phyloP scores from a whole-genome alignment of 1,140 invertebrate genomes.

The Microplitis demolitor region DNA sequence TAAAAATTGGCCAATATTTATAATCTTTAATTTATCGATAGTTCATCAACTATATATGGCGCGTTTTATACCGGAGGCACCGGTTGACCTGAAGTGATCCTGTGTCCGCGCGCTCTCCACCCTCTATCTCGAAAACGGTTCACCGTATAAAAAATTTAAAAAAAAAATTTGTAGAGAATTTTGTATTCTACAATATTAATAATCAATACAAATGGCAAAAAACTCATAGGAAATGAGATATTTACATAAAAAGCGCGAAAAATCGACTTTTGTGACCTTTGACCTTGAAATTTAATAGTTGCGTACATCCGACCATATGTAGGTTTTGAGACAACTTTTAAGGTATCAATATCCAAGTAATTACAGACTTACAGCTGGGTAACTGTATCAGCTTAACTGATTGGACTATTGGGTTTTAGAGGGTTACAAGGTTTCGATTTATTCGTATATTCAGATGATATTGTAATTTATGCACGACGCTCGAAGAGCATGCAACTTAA shows the following conservation, averaged over 20 bases:
- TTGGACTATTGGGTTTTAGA: too few species aligned
- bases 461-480: too few species aligned
- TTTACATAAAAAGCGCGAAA: conserved; percentile 5
- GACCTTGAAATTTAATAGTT: conserved; percentile 4
- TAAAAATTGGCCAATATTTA: conserved; percentile 4
- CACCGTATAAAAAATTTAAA: conserved; percentile 10
- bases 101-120: neutral
- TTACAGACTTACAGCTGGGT: conserved; percentile 11
- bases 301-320: conserved; percentile 9
- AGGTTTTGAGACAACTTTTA: conserved; percentile 16
- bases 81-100: conserved; percentile 15
- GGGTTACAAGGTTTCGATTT: too few species aligned
- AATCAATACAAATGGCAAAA: conserved; percentile 5
- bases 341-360: neutral
- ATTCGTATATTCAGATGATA: too few species aligned
- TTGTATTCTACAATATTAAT: conserved; percentile 7
- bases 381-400: neutral
- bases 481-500: too few species aligned
- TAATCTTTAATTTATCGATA: conserved; percentile 11
- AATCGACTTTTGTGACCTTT: conserved; percentile 11
- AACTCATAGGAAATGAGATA: conserved; percentile 2
- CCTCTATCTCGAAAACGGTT: conserved; percentile 18
- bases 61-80: conserved; percentile 3
- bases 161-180: conserved; percentile 2
- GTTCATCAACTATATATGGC: conserved; percentile 11